Evolutionary conservation across 2,888 invertebrate genomes (phyloP), one percentile per base, ranked within the genome.

Genomic region (Emmelina monodactyla): DNA sequence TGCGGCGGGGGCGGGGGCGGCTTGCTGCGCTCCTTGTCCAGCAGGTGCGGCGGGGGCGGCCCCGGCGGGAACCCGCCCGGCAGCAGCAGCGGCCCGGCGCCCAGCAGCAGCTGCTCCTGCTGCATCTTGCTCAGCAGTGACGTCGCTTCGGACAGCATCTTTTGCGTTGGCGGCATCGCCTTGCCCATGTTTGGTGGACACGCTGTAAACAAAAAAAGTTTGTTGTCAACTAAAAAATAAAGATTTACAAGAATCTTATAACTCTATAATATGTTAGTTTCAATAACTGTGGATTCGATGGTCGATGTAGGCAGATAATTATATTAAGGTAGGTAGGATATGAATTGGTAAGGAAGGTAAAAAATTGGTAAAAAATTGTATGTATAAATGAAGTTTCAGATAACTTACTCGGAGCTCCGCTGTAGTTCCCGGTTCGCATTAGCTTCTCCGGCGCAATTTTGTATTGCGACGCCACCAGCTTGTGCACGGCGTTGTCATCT

Each of bases 361-460:
- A 19, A 19, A 5, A 6, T 19, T 19, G 9, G 19, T 5, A 5
- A 19, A 6, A 19, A 5, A 9, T 19, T 6, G 9, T 19, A 19
- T 19, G 19, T 19, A 19, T 5, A 19, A 6, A 9, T 6, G 5
- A 19, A 6, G 19, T 6, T 19, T 19, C 5, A 9, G 19, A 19
- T 9, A 19, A 85, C 86, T 88, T 83, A 89, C 89, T 83, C 78
- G 91, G 89, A 63, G 62, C 78, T 76, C 91, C 92, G 66, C 92
- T 92, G 71, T 94, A 94, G 69, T 92, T 93, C 55, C 94, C 94
- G 33, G 95, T 96, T 64, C 97, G 85, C 96, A 97, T 96, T 38
- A 97, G 82, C 69, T 97, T 97, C 72, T 97, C 97, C 6, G 97
- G 97, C 1, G 97, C 96, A 40, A 97, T 97, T 82, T 97, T 96